Evolutionary conservation across 37 sponge, comb jelly and placozoan species (phyloP).

Genomic region (Tethya wilhelma): DNA sequence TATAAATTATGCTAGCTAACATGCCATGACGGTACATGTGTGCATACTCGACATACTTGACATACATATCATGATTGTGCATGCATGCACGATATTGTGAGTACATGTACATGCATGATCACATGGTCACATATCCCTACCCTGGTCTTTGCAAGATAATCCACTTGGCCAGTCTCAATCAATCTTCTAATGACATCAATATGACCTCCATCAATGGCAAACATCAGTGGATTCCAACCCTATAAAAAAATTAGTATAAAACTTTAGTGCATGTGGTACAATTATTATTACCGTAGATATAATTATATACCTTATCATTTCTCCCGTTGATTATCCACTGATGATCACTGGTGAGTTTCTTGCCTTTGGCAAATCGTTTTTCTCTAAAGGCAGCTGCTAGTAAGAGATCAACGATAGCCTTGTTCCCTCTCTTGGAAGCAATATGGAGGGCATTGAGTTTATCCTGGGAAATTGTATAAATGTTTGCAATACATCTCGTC

Average conservation of each 20-base stretch:
- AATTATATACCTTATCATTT: no score
- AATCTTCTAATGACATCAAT: neutral
- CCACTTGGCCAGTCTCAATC: neutral
- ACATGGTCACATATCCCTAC: slow-evolving; percentile 17
- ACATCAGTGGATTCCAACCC: slow-evolving; percentile 46
- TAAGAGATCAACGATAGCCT: slow-evolving; percentile 39
- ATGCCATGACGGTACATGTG: no score
- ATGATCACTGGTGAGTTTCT: neutral
- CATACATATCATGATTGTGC: no score
- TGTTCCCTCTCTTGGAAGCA: slow-evolving; percentile 59
- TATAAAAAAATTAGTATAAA: no score
- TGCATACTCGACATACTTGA: no score
- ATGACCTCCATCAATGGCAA: slow-evolving; percentile 28
- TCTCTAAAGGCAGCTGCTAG: slow-evolving; percentile 26
- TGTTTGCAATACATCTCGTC: no score
- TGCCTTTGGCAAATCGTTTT: neutral
- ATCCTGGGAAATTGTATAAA: slow-evolving; percentile 13
- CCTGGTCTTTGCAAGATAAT: neutral
- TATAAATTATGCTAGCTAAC: no score
- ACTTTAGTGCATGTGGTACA: no score
- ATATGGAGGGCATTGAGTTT: slow-evolving; percentile 60
- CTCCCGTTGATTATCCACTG: neutral
- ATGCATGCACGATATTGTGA: no score
- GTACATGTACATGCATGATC: no score
- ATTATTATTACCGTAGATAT: no score